Evolutionary conservation across 2,113 vertebrate species (phyloP).

Genomic region (Sander lucioperca): DNA sequence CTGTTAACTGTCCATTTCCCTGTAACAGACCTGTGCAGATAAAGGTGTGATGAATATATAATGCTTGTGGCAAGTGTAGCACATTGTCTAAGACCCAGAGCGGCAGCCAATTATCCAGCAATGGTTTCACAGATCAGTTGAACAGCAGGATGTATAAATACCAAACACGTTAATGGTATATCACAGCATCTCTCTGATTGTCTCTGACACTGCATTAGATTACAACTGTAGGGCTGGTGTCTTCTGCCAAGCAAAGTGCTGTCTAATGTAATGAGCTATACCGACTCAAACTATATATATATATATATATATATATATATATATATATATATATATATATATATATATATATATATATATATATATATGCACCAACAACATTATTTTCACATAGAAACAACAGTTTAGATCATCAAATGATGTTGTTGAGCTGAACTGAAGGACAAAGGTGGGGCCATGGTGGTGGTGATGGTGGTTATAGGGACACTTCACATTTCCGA

Average conservation of each 20-base stretch:
- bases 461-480: neutral
- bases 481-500: neutral
- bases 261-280: slow-evolving; percentile 5
- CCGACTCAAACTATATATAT: slow-evolving; percentile 7
- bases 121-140: slow-evolving; percentile 26
- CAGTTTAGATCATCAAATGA: no score
- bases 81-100: neutral
- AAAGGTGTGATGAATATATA: slow-evolving; percentile 44
- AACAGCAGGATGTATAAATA: slow-evolving; percentile 33
- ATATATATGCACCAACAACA: slow-evolving; percentile 8
- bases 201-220: slow-evolving; percentile 33
- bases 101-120: slow-evolving; percentile 24
- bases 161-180: slow-evolving; percentile 22
- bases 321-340: no score
- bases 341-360: no score
- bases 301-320: no score
- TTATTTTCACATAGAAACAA: slow-evolving; percentile 4
- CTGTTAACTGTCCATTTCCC: slow-evolving; percentile 10
- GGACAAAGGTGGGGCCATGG: neutral
- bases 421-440: neutral
- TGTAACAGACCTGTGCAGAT: slow-evolving; percentile 22
- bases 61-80: slow-evolving; percentile 32
- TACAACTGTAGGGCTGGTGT: slow-evolving; percentile 1
- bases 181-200: slow-evolving; percentile 22
- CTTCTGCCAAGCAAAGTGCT: slow-evolving; percentile 12